Evolutionary conservation across 1,140 invertebrate genomes (phyloP), one percentile per base, ranked within the genome.

Genomic region (Trichonephila clavipes): DNA sequence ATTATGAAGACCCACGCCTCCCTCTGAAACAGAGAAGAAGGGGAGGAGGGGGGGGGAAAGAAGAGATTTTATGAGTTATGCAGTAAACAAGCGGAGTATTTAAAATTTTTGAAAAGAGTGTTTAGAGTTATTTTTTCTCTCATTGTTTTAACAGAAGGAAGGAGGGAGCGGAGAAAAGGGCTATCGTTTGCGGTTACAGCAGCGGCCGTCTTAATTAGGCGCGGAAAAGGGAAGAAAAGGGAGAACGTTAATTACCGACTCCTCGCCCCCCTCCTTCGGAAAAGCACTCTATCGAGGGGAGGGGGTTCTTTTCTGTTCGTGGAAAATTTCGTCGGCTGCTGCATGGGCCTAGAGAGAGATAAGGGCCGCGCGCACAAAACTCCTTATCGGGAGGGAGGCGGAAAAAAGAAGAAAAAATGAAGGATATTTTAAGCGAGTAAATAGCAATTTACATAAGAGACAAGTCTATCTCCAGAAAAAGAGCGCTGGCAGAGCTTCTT

Each of bases 91-190:
- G 82, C 51, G 72, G 18, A 77, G 72, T 77, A 51, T 59, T 83
- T 83, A 58, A 83, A 83, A 83, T 83, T 83, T 83, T 83, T 59
- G 82, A 83, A 83, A 83, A 77, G 72, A 14, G 4, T 77, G 72
- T 77, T 77, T 40, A 77, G 72, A 40, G 72, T 19, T 77, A 14
- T 77, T 77, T 77, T 77, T 77, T 77, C 28, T 28, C 44, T 83
- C 8, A 59, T 59, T 83, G 40, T 83, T 83, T 83, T 24, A 83
- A 21, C 82, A 24, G 16, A 51, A 28, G 34, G 44, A 44, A 44
- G 28, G 77, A 82, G 77, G 16, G 40, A 82, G 77, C 28, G 72
- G 72, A 77, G 72, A 77, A 77, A 77, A 77, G 51, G 51, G 51
- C 51, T 51, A 51, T 51, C 51, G 51, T 51, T 51, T 51, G 51